Base-by-base conservation (phyloP, 2,113 vertebrate species). In the Puffinus mauretanicus region DNA sequence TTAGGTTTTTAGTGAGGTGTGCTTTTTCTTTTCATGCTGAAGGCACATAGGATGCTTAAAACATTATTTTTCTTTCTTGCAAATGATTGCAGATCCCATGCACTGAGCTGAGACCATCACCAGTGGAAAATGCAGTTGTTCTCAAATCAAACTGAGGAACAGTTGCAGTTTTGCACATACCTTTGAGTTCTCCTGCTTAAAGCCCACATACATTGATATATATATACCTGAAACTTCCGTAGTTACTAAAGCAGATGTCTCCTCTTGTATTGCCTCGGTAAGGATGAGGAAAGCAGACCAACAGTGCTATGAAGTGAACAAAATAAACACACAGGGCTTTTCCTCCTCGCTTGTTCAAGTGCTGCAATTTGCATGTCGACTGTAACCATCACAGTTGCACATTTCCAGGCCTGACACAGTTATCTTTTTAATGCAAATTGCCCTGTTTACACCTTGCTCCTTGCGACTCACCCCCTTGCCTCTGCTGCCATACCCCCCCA, bases 241-340 rank as follows among this genome's bases (percentile, higher is more conserved):
- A n/a, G 72, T 64, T 78, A 13, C 69, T 58, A 16, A 32, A 46
- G 69, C 79, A 66, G 27, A 17, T 13, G 52, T 26, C 71, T 90
- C 34, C 46, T 49, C 61, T 54, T 1, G 0, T 21, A 1, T 24
- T 44, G 49, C 44, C 81, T 21, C 0, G 0, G 29, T 8, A 11
- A 76, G 77, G 65, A 24, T 4, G 25, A 49, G 30, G 30, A 27
- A 57, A 55, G 38, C 55, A 29, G 64, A 7, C 47, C 27, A 71
- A 17, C 40, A 27, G 40, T 1, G 40, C 62, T 30, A 0, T 1
- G 7, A 46, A 64, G 36, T 11, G 78, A 64, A 29, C 25, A 47
- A 82, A 89, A 61, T 15, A 49, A 89, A 71, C 72, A 44, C 34
- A 4, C 16, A 2, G 49, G 16, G 58, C 34, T 93, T 65, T 67